Evolutionary conservation across 37 sponge, comb jelly and placozoan species (phyloP).

Genomic region (Mnemiopsis leidyi): DNA sequence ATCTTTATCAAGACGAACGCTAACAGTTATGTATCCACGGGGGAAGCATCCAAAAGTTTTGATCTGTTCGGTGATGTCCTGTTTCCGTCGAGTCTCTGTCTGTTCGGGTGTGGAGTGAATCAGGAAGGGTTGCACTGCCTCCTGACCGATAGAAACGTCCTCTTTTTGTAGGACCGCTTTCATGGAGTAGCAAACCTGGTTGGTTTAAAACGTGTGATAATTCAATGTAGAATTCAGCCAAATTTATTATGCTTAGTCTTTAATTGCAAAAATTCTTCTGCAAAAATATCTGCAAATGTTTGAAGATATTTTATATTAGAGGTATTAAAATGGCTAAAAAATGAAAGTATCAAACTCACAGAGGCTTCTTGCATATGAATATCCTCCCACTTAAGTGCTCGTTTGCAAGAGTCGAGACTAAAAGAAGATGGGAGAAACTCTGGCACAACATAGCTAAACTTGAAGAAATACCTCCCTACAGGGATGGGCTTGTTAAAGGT

Average conservation of each 20-base stretch:
- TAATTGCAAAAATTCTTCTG: too few relatives aligned
- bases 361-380: background rate
- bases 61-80: background rate
- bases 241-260: too few relatives aligned
- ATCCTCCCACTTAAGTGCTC: background rate
- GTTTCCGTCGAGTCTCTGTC: background rate
- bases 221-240: too few relatives aligned
- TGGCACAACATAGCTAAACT: background rate
- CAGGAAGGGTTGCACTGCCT: background rate
- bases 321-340: too few relatives aligned
- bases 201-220: too few relatives aligned
- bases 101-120: conserved; percentile 3
- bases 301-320: too few relatives aligned
- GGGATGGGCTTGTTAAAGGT: background rate
- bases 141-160: background rate
- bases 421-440: conserved; percentile 16
- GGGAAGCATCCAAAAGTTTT: conserved; percentile 14
- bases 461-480: background rate
- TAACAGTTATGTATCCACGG: conserved; percentile 1
- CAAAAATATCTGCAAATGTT: too few relatives aligned
- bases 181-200: background rate
- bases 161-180: background rate
- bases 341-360: background rate
- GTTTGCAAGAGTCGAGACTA: background rate
- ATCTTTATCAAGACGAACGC: background rate